Evolutionary conservation across 2,113 vertebrate species (phyloP).

Genomic region (Girardinichthys multiradiatus): DNA sequence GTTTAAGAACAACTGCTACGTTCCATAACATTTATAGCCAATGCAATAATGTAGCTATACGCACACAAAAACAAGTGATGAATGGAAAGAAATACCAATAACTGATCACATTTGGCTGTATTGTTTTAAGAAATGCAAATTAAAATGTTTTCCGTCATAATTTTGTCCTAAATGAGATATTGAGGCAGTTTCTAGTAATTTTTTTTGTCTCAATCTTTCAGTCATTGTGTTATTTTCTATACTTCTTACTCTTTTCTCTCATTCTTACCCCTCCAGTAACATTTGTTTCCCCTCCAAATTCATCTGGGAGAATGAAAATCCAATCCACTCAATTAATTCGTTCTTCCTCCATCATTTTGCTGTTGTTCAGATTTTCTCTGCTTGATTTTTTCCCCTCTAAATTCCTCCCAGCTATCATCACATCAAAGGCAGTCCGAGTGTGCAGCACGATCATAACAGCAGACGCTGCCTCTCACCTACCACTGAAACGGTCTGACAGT

Average conservation of each 20-base stretch:
- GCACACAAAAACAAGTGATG: not conserved
- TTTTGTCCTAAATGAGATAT: not conserved
- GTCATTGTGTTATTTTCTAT: too few species aligned
- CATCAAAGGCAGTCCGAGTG: conserved; percentile 22
- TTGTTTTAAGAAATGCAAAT: conserved; percentile 4
- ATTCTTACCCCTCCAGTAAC: conserved; percentile 1
- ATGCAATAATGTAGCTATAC: not conserved
- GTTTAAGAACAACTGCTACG: not conserved
- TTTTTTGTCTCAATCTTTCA: not conserved
- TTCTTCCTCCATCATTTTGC: conserved; percentile 2
- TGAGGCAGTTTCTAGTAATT: not conserved
- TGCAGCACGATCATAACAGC: conserved; percentile 28
- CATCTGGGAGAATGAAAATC: conserved; percentile 30
- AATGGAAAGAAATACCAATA: not conserved
- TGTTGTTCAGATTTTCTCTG: conserved; percentile 4
- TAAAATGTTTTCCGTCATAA: not conserved
- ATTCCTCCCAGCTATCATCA: not conserved
- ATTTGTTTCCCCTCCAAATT: not conserved
- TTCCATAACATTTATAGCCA: not conserved
- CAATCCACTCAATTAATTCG: conserved; percentile 51
- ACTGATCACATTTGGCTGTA: not conserved
- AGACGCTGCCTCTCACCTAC: conserved; percentile 24
- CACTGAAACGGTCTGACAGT: conserved; percentile 40
- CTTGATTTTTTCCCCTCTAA: conserved; percentile 25
- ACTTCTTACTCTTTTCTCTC: not conserved